phyloP scores from a whole-genome alignment of 2,888 invertebrate genomes.

The Apamea crenata region DNA sequence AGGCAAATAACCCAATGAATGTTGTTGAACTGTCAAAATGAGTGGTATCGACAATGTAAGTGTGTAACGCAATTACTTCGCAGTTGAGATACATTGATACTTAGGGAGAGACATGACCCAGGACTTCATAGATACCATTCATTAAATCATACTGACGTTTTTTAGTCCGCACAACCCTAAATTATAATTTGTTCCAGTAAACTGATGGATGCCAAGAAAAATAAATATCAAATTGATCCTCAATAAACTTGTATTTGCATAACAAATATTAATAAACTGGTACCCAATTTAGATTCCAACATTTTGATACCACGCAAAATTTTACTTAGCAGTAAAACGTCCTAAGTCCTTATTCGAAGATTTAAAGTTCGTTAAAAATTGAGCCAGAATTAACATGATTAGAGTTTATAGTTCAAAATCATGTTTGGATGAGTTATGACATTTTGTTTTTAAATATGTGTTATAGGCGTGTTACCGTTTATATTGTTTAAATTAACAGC shows the following conservation, averaged over 20 bases:
- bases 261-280: slow-evolving; percentile 48
- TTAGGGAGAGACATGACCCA: neutral
- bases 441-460: slow-evolving; percentile 2
- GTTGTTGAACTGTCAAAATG: neutral
- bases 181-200: slow-evolving; percentile 68
- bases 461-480: slow-evolving; percentile 40
- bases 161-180: slow-evolving; percentile 49
- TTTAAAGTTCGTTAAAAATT: neutral
- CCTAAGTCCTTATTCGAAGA: neutral
- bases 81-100: neutral
- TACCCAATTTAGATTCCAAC: slow-evolving; percentile 39
- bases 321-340: neutral
- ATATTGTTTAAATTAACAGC: slow-evolving; percentile 37
- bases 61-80: too few species aligned
- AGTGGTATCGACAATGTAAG: neutral
- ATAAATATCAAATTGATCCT: slow-evolving; percentile 51
- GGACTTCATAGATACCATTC: too few species aligned
- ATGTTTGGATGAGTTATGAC: slow-evolving; percentile 5
- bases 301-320: slow-evolving; percentile 18
- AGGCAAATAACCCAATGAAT: neutral
- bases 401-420: slow-evolving; percentile 4
- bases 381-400: neutral
- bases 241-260: slow-evolving; percentile 58
- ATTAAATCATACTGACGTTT: neutral
- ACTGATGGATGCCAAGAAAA: slow-evolving; percentile 48